A percentile compares a stretch with the other conserved stretches of the same genome.
Conservation (phyloP, 37 sponge, comb jelly and placozoan species). For the Spongilla lacustris region DNA sequence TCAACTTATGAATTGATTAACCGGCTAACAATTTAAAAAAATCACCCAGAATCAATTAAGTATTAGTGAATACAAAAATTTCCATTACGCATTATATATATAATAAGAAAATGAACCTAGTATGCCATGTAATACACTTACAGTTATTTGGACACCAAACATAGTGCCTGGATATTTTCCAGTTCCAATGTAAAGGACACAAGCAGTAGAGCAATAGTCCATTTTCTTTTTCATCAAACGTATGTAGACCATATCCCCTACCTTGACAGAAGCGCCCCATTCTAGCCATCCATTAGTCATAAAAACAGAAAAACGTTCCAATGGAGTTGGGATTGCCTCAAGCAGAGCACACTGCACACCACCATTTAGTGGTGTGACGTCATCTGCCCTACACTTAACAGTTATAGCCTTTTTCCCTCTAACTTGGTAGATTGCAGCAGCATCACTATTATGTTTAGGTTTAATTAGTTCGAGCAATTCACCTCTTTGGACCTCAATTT, state of each 20-base stretch:
- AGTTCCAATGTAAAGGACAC: slow-evolving; percentile 37
- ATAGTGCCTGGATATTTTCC: slow-evolving; percentile 14
- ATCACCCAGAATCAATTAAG: too few relatives aligned
- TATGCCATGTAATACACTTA: too few relatives aligned
- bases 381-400: too few relatives aligned
- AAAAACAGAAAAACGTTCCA: slow-evolving; percentile 10
- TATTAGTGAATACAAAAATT: too few relatives aligned
- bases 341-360: slow-evolving; percentile 21
- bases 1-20: too few relatives aligned
- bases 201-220: slow-evolving; percentile 5
- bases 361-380: slow-evolving; percentile 11
- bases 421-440: too few relatives aligned
- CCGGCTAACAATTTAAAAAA: too few relatives aligned
- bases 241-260: slow-evolving; percentile 35
- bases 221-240: neutral
- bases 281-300: neutral
- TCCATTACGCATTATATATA: too few relatives aligned
- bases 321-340: neutral
- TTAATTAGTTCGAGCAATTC: neutral
- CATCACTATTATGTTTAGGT: too few relatives aligned
- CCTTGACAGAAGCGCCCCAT: slow-evolving; percentile 12
- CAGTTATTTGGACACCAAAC: slow-evolving; percentile 79
- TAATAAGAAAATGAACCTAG: too few relatives aligned
- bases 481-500: neutral
- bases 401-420: neutral